Percentiles rank a stretch among this genome's conserved stretches.
Evolutionary conservation across 2,113 vertebrate species (phyloP).

Genomic region (Pelecanoides urinatrix): DNA sequence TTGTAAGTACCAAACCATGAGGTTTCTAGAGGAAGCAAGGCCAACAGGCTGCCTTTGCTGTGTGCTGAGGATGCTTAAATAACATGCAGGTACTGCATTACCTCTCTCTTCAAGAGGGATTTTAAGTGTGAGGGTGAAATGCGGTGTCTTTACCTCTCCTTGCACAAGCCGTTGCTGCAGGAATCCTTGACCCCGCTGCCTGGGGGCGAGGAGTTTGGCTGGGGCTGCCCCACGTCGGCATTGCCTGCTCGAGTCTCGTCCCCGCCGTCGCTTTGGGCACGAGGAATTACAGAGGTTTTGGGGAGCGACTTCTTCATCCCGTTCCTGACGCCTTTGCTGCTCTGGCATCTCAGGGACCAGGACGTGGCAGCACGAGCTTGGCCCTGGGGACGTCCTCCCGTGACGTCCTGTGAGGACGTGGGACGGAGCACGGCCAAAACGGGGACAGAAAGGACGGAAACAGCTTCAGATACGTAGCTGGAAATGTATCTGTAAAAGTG

Average conservation of each 20-base stretch:
- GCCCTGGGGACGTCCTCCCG: background rate
- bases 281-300: too few relatives aligned
- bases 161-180: background rate
- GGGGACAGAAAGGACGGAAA: background rate
- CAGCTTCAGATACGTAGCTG: background rate
- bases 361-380: rapidly evolving
- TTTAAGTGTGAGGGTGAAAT: background rate
- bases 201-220: background rate
- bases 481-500: background rate
- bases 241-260: too few relatives aligned
- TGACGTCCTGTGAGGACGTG: rapidly evolving
- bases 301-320: background rate
- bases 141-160: background rate
- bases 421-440: rapidly evolving
- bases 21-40: background rate
- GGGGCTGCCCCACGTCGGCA: background rate
- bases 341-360: background rate
- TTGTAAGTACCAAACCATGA: background rate
- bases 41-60: background rate
- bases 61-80: background rate
- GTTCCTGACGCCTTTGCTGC: background rate
- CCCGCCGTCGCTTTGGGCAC: rapidly evolving
- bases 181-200: background rate
- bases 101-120: background rate
- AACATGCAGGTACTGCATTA: too few relatives aligned